Evolutionary conservation across 2,113 vertebrate genomes (phyloP).

Genomic region (Lophura nycthemera): DNA sequence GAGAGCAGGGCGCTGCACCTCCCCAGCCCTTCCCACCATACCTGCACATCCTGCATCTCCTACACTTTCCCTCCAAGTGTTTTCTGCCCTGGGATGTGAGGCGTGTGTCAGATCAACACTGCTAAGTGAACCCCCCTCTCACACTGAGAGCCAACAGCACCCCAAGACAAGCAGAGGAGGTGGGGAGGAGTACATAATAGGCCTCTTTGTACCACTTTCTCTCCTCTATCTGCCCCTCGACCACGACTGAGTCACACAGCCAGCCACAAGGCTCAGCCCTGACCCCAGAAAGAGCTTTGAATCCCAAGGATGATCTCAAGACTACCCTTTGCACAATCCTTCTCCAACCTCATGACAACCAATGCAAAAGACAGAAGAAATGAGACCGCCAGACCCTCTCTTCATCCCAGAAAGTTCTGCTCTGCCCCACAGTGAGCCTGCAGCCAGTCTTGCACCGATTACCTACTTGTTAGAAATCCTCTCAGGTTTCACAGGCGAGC

Average conservation of each 20-base stretch:
- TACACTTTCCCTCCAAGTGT: not conserved
- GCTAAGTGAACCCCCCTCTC: rapidly evolving
- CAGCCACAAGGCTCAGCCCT: rapidly evolving
- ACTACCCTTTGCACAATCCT: rapidly evolving
- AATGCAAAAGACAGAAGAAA: slow-evolving; percentile 46
- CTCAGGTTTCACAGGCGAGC: slow-evolving; percentile 84
- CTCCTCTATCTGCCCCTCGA: not conserved
- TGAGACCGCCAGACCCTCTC: slow-evolving; percentile 56
- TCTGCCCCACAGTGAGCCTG: slow-evolving; percentile 75
- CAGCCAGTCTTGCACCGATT: slow-evolving; percentile 80
- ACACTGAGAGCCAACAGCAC: rapidly evolving
- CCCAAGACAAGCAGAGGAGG: not conserved
- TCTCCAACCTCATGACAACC: not conserved
- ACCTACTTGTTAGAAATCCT: slow-evolving; percentile 86
- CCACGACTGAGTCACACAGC: rapidly evolving
- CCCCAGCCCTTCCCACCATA: not conserved
- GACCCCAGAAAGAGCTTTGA: slow-evolving; percentile 2
- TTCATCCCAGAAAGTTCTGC: slow-evolving; percentile 42
- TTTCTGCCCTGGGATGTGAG: not conserved
- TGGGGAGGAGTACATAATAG: not conserved
- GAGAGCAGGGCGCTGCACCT: not conserved
- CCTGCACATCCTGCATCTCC: not conserved
- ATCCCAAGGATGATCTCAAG: slow-evolving; percentile 37
- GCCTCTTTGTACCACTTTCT: not conserved
- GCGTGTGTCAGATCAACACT: not conserved